Base-by-base conservation (phyloP, 1,140 invertebrate genomes). In the Pseudachorutes palmiensis region DNA sequence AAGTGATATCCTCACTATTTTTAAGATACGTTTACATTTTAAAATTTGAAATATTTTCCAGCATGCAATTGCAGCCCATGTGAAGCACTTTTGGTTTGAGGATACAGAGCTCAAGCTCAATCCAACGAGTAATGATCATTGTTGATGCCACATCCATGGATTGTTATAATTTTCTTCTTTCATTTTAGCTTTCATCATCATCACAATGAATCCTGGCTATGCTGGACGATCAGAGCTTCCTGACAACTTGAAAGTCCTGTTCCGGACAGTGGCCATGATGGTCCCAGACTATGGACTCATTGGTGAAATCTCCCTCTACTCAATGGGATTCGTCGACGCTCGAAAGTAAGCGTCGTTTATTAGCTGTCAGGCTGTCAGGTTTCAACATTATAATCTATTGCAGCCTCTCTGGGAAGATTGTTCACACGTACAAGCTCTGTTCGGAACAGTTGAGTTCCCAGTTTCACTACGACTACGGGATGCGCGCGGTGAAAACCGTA, bases 241-340 rank as follows among this genome's bases (percentile, higher is more conserved):
- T 0, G 93, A 95, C 77, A 97, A 97, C 81, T 79, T 98, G 57
- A 97, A 96, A 79, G 91, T 92, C 0, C 78, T 97, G 2, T 97
- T 98, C 82, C 84, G 94, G 70, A 90, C 93, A 1, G 93, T 98
- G 19, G 93, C 94, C 31, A 98, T 98, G 94, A 97, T 97, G 93
- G 92, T 97, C 26, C 94, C 94, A 0, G 93, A 97, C 79, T 96
- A 96, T 78, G 90, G 90, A 9, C 77, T 97, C 14, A 97, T 97
- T 75, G 90, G 93, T 0, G 94, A 97, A 80, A 96, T 96, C 69
- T 90, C 90, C 57, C 77, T 97, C 0, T 96, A 95, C 74, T 94
- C 94, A 0, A 92, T 86, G 77, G 94, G 94, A n/a, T 98, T 96
- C 76, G 82, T 92, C 12, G 87, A 88, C 57, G 93, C 93, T 1